phyloP scores from a whole-genome alignment of 2,888 invertebrate genomes.

The Choreutis nemorana region DNA sequence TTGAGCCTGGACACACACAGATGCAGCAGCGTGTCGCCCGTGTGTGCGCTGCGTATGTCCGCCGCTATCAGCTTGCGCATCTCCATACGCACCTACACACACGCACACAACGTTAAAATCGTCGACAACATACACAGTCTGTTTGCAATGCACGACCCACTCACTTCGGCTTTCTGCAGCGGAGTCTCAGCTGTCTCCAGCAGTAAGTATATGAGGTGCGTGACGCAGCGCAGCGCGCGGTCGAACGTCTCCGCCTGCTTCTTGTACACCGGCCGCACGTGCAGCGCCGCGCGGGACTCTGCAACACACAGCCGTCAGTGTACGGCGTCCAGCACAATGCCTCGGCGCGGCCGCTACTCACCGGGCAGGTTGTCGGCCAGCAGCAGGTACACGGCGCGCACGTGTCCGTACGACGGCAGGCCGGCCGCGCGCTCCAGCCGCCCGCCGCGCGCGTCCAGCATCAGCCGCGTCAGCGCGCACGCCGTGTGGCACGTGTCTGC shows the following conservation, averaged over 20 bases:
- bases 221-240: conserved; percentile 79
- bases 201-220: conserved; percentile 78
- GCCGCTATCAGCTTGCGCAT: conserved; percentile 67
- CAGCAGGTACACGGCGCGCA: conserved; percentile 72
- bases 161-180: conserved; percentile 38
- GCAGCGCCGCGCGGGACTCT: conserved; percentile 60
- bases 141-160: background rate
- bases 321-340: conserved; percentile 64
- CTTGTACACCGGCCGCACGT: conserved; percentile 73
- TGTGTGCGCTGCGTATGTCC: conserved; percentile 73
- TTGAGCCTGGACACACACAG: conserved; percentile 81
- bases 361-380: conserved; percentile 70
- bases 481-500: conserved; percentile 88
- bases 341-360: conserved; percentile 14
- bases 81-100: conserved; percentile 24
- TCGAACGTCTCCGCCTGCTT: conserved; percentile 85
- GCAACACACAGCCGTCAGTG: conserved; percentile 13
- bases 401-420: conserved; percentile 70
- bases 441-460: conserved; percentile 76
- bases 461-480: conserved; percentile 84
- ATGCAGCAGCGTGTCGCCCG: conserved; percentile 85
- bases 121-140: background rate
- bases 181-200: conserved; percentile 64
- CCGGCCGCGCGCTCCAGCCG: conserved; percentile 54
- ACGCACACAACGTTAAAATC: conserved; percentile 9